Evolutionary conservation across 2,797 vertebrate genomes (phyloP).

Genomic region (Clamator glandarius): DNA sequence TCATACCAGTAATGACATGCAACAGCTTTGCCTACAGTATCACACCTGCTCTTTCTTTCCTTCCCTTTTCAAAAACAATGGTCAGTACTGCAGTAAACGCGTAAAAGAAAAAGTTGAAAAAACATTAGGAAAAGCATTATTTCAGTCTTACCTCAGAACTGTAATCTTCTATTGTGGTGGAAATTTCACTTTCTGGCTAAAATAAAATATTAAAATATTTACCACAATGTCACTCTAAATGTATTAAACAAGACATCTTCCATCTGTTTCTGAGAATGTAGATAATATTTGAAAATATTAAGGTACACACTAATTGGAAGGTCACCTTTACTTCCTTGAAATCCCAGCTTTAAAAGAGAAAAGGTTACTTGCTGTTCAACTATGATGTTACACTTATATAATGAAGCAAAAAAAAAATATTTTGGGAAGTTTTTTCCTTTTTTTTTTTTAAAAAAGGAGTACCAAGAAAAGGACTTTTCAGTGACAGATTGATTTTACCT

Average conservation of each 20-base stretch:
- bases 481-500: background rate
- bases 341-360: background rate
- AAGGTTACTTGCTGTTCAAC: background rate
- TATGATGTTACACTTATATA: background rate
- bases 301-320: background rate
- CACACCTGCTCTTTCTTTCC: background rate
- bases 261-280: background rate
- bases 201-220: constrained; percentile 71
- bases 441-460: background rate
- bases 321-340: background rate
- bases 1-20: background rate
- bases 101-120: background rate
- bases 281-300: background rate
- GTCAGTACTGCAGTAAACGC: background rate
- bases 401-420: background rate
- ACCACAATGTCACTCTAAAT: background rate
- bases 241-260: background rate
- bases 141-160: constrained; percentile 91
- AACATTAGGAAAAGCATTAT: background rate
- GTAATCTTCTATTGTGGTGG: constrained; percentile 93
- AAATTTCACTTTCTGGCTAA: constrained; percentile 94
- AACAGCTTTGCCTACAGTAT: background rate
- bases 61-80: background rate
- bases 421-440: background rate
- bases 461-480: background rate